Conservation (phyloP, 2,888 invertebrate genomes). For the Oxystoma pomonae region DNA sequence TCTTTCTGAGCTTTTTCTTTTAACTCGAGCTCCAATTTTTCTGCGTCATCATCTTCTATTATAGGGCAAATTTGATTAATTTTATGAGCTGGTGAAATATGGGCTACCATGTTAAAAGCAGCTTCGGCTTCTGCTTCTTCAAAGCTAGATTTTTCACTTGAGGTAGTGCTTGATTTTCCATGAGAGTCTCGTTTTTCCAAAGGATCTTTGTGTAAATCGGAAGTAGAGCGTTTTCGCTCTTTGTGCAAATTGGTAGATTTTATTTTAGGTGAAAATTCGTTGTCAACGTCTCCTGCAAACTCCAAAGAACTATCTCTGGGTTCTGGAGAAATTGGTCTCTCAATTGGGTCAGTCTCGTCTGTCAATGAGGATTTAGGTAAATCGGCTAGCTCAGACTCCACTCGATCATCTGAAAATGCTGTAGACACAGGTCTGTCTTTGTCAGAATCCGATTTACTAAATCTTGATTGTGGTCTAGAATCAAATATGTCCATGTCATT, state of each 20-base stretch:
- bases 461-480: conserved; percentile 35
- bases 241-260: conserved; percentile 36
- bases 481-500: conserved; percentile 29
- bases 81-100: conserved; percentile 48
- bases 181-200: conserved; percentile 42
- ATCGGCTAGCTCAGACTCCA: conserved; percentile 46
- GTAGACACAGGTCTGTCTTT: conserved; percentile 42
- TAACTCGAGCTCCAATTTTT: conserved; percentile 52
- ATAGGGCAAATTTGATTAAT: conserved; percentile 49
- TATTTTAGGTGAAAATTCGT: conserved; percentile 40
- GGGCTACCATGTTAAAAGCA: conserved; percentile 50
- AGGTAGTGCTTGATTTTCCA: conserved; percentile 43
- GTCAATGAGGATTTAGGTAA: conserved; percentile 43
- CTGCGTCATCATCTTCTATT: conserved; percentile 50
- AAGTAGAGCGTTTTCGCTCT: conserved; percentile 35
- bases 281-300: conserved; percentile 44
- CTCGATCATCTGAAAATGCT: conserved; percentile 42
- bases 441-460: conserved; percentile 45
- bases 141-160: conserved; percentile 48
- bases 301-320: conserved; percentile 47
- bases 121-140: conserved; percentile 52
- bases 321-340: conserved; percentile 53
- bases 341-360: conserved; percentile 48
- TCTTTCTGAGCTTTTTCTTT: conserved; percentile 43
- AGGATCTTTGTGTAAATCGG: conserved; percentile 37